Conservation (phyloP, 2,113 vertebrate genomes). For the Lipophrys pholis region DNA sequence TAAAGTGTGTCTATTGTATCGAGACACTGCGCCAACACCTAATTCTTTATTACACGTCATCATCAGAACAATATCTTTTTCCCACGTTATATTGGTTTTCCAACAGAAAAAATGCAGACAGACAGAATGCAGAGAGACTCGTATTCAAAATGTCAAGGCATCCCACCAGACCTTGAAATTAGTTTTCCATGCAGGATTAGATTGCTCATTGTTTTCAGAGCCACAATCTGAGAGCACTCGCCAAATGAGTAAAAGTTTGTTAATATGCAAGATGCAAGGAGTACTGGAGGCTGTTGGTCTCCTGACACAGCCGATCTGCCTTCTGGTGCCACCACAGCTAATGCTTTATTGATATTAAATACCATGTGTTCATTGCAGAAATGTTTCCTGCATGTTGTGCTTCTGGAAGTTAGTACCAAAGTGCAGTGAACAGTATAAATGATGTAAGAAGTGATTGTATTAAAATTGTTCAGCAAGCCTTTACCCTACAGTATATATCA, state of each 20-base stretch:
- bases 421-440: not conserved
- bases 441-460: not conserved
- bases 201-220: slow-evolving; percentile 26
- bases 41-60: not conserved
- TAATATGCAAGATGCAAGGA: slow-evolving; percentile 33
- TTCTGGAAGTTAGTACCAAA: slow-evolving; percentile 1
- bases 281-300: slow-evolving; percentile 5
- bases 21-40: not conserved
- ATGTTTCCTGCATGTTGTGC: not conserved
- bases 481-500: too few species aligned
- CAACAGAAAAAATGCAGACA: not conserved
- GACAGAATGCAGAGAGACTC: not conserved
- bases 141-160: slow-evolving; percentile 1
- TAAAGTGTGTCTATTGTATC: not conserved
- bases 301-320: slow-evolving; percentile 26
- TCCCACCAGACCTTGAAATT: slow-evolving; percentile 40
- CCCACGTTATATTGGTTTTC: not conserved
- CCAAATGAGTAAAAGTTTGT: slow-evolving; percentile 23
- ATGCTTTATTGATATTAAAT: slow-evolving; percentile 26
- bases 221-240: slow-evolving; percentile 1
- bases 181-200: slow-evolving; percentile 32
- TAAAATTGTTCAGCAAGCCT: too few species aligned
- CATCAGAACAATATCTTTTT: not conserved
- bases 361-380: slow-evolving; percentile 1
- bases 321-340: slow-evolving; percentile 14